These are phyloP conservation scores for Acanthurus tractus DNA, from an alignment of 2,797 vertebrate species.

Conservation along the genomic window DNA sequence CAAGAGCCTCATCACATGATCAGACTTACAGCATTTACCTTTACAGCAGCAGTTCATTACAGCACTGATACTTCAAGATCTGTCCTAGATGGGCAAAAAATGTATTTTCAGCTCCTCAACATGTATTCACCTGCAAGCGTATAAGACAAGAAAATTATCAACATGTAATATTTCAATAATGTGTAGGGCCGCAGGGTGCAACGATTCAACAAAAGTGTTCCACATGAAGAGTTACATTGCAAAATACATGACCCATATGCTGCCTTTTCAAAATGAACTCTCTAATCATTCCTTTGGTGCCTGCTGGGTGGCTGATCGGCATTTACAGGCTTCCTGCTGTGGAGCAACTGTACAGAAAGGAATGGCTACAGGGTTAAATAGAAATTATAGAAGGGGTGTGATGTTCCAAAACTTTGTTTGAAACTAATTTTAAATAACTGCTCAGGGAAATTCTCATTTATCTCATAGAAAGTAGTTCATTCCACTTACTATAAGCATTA, in stretches of 20 bases:
- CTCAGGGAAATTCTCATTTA: not conserved
- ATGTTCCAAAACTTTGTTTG: not conserved
- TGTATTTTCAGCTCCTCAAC: not conserved
- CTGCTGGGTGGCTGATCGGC: slow-evolving; percentile 14
- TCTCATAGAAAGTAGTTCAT: slow-evolving; percentile 4
- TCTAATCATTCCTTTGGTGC: not conserved
- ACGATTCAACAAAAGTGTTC: not conserved
- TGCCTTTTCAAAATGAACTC: slow-evolving; percentile 1
- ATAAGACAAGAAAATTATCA: slow-evolving; percentile 10
- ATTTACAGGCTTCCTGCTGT: slow-evolving; percentile 5
- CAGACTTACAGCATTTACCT: slow-evolving; percentile 2
- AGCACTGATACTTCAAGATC: not conserved
- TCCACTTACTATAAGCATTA: not conserved
- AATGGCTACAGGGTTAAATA: slow-evolving; percentile 16
- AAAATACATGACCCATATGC: slow-evolving; percentile 25
- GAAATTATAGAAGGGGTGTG: not conserved
- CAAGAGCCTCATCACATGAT: slow-evolving; percentile 12
- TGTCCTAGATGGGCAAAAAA: not conserved
- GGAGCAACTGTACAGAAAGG: slow-evolving; percentile 6
- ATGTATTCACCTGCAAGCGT: slow-evolving; percentile 20
- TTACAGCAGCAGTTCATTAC: slow-evolving; percentile 18
- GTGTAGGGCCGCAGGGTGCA: not conserved
- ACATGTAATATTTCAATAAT: not conserved
- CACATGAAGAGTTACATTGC: slow-evolving; percentile 11
- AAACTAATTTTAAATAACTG: slow-evolving; percentile 12